Conservation (phyloP, 1,140 invertebrate species). For the Drosophila sucinea region DNA sequence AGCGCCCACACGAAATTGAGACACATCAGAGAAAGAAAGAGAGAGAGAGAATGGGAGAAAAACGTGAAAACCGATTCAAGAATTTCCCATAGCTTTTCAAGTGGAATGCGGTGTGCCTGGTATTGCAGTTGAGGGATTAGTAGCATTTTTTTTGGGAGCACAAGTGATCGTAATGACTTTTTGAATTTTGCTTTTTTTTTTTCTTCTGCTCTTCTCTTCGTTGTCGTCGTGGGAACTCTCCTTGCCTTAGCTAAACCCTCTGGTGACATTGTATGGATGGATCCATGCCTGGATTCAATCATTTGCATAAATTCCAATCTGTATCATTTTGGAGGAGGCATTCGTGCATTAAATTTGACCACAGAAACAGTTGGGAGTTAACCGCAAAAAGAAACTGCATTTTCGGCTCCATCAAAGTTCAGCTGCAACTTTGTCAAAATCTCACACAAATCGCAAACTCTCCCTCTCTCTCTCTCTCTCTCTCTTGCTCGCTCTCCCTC, state of each 20-base stretch:
- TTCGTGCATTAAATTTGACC: conserved; percentile 74
- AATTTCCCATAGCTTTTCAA: conserved; percentile 58
- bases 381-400: conserved; percentile 53
- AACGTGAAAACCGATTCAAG: conserved; percentile 23
- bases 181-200: conserved; percentile 53
- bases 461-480: too few species aligned
- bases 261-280: conserved; percentile 49
- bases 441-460: not conserved
- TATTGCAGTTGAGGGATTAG: conserved; percentile 70
- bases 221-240: conserved; percentile 47
- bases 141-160: conserved; percentile 50
- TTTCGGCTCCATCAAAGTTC: conserved; percentile 70
- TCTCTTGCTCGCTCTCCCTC: not conserved
- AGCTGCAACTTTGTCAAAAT: conserved; percentile 73
- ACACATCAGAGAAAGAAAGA: conserved; percentile 35
- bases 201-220: conserved; percentile 35
- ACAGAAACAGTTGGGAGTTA: conserved; percentile 16
- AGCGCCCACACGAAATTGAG: conserved; percentile 76
- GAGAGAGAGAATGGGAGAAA: not conserved
- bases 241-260: not conserved
- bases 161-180: conserved; percentile 71
- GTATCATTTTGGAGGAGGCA: conserved; percentile 38
- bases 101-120: conserved; percentile 46
- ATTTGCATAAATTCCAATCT: conserved; percentile 68
- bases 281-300: conserved; percentile 17